These are phyloP conservation scores for Collichthys lucidus DNA, from an alignment of 2,113 vertebrate species.

Conservation along the genomic window DNA sequence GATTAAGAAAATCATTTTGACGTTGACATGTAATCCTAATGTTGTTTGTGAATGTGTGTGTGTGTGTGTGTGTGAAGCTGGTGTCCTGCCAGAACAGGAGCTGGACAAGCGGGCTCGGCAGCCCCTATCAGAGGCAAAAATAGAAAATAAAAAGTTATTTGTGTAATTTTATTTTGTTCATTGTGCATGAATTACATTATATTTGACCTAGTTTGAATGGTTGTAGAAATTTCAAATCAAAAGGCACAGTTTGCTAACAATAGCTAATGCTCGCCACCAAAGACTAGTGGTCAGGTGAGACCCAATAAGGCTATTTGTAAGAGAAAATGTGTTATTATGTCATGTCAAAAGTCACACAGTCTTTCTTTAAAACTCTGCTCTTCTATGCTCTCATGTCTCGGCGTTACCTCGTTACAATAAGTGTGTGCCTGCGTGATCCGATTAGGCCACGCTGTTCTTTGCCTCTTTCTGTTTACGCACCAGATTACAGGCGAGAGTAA, in stretches of 20 bases:
- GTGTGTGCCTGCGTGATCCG: neutral
- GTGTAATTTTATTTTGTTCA: no score
- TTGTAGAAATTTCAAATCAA: no score
- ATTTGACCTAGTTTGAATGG: no score
- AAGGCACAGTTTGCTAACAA: neutral
- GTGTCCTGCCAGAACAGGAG: no score
- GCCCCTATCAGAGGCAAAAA: no score
- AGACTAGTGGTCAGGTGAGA: neutral
- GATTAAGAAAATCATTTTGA: no score
- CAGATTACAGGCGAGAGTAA: conserved; percentile 16
- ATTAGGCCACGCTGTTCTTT: neutral
- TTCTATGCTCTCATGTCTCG: neutral
- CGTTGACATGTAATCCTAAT: no score
- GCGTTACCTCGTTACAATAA: neutral
- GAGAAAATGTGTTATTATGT: neutral
- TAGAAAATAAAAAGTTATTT: no score
- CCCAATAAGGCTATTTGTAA: neutral
- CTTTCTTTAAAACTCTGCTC: neutral
- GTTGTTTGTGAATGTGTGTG: no score
- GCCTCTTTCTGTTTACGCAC: neutral
- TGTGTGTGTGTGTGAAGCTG: no score
- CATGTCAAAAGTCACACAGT: neutral
- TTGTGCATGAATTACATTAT: no score
- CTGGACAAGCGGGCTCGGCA: no score
- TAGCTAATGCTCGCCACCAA: neutral